These are phyloP conservation scores for Erynnis tages DNA, from an alignment of 2,888 invertebrate genomes.

Conservation along the genomic window DNA sequence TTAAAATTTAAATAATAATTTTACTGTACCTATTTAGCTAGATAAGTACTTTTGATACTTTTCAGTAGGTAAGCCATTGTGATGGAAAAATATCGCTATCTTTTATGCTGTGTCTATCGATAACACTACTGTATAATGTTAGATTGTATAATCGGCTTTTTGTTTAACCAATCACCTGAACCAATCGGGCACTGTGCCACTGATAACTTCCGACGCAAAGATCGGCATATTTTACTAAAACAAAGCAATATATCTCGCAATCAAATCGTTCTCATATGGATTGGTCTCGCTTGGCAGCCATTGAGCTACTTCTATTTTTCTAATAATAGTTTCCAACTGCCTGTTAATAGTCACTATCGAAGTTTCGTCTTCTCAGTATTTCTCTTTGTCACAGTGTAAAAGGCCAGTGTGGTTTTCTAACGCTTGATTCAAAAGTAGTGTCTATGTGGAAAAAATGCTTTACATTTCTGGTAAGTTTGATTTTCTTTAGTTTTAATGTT, in stretches of 20 bases:
- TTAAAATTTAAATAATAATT: too few relatives aligned
- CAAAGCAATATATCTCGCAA: constrained; percentile 2
- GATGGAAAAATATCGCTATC: too few relatives aligned
- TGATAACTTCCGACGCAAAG: too few relatives aligned
- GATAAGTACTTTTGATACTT: too few relatives aligned
- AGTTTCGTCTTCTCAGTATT: constrained; percentile 25
- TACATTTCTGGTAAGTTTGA: constrained; percentile 6
- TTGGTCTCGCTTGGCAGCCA: constrained; percentile 20
- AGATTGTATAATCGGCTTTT: too few relatives aligned
- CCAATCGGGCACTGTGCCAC: too few relatives aligned
- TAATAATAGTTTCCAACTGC: constrained; percentile 26
- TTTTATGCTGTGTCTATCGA: too few relatives aligned
- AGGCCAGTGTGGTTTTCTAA: constrained; percentile 17
- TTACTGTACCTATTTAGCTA: too few relatives aligned
- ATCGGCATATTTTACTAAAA: constrained; percentile 1
- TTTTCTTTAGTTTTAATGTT: not conserved
- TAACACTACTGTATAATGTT: too few relatives aligned
- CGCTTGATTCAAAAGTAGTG: constrained; percentile 8
- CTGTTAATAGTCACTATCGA: constrained; percentile 25
- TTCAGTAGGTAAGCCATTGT: too few relatives aligned
- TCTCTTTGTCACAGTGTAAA: constrained; percentile 25
- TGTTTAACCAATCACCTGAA: too few relatives aligned
- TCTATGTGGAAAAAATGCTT: constrained; percentile 2
- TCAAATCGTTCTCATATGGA: constrained; percentile 10
- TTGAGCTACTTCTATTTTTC: constrained; percentile 23